Evolutionary conservation across 2,797 vertebrate genomes (phyloP).

Genomic region (Crenuchus spilurus): DNA sequence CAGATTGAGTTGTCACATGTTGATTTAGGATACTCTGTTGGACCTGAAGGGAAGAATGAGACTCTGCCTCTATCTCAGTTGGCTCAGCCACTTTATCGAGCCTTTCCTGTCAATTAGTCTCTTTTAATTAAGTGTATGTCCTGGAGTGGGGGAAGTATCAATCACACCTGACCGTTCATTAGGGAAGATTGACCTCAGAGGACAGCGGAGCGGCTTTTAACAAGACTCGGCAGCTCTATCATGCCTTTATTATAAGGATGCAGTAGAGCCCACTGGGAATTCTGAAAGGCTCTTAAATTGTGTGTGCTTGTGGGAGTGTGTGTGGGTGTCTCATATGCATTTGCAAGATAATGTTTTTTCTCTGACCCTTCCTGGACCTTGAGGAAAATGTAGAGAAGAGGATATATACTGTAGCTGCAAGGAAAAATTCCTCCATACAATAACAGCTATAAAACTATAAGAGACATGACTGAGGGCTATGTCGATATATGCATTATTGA

Average conservation of each 20-base stretch:
- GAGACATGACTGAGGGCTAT: too few species aligned
- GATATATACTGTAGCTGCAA: too few species aligned
- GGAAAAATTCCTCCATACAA: too few species aligned
- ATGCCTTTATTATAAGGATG: slow-evolving; percentile 28
- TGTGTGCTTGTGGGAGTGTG: background rate
- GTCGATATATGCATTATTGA: too few species aligned
- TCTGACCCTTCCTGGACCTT: background rate
- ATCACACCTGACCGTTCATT: slow-evolving; percentile 55
- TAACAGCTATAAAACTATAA: too few species aligned
- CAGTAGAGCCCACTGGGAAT: slow-evolving; percentile 4
- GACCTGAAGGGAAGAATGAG: background rate
- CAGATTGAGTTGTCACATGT: slow-evolving; percentile 19
- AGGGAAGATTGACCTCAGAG: slow-evolving; percentile 43
- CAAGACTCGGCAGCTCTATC: slow-evolving; percentile 25
- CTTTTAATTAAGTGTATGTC: slow-evolving; percentile 69
- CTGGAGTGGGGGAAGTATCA: slow-evolving; percentile 48
- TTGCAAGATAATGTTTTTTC: slow-evolving; percentile 19
- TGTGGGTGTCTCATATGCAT: slow-evolving; percentile 1
- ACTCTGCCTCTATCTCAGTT: background rate
- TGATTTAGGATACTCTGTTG: slow-evolving; percentile 16
- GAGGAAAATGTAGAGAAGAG: background rate
- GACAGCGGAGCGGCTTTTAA: slow-evolving; percentile 27
- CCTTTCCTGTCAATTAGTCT: slow-evolving; percentile 56
- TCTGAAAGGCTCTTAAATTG: slow-evolving; percentile 11
- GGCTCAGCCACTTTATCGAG: slow-evolving; percentile 17